These are phyloP conservation scores for Gortyna flavago DNA, from an alignment of 2,888 invertebrate species.

Conservation along the genomic window DNA sequence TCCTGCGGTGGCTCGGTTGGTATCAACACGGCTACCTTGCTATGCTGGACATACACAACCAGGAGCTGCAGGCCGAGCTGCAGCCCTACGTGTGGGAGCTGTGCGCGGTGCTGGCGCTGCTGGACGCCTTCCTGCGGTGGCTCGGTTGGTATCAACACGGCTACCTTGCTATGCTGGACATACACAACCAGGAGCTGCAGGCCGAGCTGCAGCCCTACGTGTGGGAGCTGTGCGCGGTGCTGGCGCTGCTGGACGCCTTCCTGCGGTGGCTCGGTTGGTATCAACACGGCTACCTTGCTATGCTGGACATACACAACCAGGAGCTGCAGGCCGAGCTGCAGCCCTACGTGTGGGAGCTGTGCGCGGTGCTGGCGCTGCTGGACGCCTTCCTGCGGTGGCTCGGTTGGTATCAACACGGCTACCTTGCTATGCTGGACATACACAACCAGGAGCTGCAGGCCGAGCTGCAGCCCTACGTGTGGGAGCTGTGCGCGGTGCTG, in stretches of 20 bases:
- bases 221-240: conserved; percentile 98
- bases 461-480: conserved; percentile 98
- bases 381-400: conserved; percentile 98
- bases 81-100: conserved; percentile 99
- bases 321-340: conserved; percentile 97
- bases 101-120: conserved; percentile 95
- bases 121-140: conserved; percentile 98
- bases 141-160: conserved; percentile 90
- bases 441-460: conserved; percentile 95
- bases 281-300: neutral
- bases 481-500: conserved; percentile 98
- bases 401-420: conserved; percentile 84
- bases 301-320: conserved; percentile 88
- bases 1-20: conserved; percentile 97
- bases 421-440: neutral
- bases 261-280: conserved; percentile 96
- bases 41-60: conserved; percentile 85
- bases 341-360: conserved; percentile 98
- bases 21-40: neutral
- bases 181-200: conserved; percentile 94
- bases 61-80: conserved; percentile 97
- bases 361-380: conserved; percentile 96
- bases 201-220: conserved; percentile 98
- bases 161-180: neutral
- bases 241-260: conserved; percentile 96